These are phyloP conservation scores for Chrysemys picta DNA, from an alignment of 2,113 vertebrate species.

Conservation along the genomic window DNA sequence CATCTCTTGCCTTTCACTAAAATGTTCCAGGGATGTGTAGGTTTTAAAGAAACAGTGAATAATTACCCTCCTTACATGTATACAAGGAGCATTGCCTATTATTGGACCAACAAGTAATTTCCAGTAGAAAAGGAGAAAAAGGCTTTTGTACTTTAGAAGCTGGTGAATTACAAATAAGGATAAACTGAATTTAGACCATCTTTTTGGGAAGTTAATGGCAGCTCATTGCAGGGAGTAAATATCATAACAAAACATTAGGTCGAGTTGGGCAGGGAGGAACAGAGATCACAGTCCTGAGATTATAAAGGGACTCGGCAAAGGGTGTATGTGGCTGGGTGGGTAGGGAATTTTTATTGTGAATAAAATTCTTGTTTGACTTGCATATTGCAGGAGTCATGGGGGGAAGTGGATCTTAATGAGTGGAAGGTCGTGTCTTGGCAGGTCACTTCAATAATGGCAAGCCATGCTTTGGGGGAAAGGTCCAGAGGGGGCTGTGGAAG, in stretches of 20 bases:
- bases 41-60: not conserved
- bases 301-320: not conserved
- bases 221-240: not conserved
- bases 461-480: not conserved
- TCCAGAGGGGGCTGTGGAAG: no score
- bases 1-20: not conserved
- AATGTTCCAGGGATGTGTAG: not conserved
- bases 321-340: no score
- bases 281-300: not conserved
- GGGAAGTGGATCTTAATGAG: not conserved
- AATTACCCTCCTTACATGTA: not conserved
- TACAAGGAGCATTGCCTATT: not conserved
- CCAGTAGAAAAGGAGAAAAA: not conserved
- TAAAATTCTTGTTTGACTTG: not conserved
- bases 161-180: not conserved
- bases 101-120: not conserved
- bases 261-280: not conserved
- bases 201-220: not conserved
- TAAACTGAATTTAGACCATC: not conserved
- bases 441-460: not conserved
- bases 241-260: not conserved
- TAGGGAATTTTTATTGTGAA: not conserved
- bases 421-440: not conserved
- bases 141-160: not conserved
- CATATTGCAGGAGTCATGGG: not conserved